A percentile compares a stretch with the other conserved stretches of the same genome.
phyloP scores from a whole-genome alignment of 2,113 vertebrate species.

The Anthoscopus minutus region DNA sequence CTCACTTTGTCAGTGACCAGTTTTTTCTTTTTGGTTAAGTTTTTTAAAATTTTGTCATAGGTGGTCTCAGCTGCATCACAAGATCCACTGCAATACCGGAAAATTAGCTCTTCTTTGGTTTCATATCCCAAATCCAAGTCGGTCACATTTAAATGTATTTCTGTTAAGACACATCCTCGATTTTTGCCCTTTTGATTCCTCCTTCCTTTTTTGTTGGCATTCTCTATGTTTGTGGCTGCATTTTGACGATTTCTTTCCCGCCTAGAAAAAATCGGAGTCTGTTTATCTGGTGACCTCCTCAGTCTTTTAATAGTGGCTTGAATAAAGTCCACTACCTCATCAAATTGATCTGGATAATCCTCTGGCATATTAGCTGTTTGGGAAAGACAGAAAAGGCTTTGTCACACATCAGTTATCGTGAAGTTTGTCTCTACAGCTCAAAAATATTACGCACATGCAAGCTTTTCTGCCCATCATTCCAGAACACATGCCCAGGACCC shows the following conservation, averaged over 20 bases:
- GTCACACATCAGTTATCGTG: not conserved
- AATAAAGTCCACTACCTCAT: conserved; percentile 96
- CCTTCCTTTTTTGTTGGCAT: conserved; percentile 68
- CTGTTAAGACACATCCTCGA: conserved; percentile 87
- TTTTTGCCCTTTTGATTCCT: conserved; percentile 73
- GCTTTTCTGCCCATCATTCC: not conserved
- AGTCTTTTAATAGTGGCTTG: conserved; percentile 90
- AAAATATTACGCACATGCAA: not conserved
- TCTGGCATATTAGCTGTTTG: conserved; percentile 82
- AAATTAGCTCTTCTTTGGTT: conserved; percentile 97
- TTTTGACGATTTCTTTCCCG: conserved; percentile 79
- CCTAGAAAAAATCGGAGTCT: conserved; percentile 64
- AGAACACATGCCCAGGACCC: accelerated
- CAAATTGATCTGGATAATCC: conserved; percentile 87
- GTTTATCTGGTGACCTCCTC: conserved; percentile 81
- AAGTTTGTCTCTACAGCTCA: not conserved
- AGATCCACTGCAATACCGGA: conserved; percentile 94
- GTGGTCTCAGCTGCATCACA: conserved; percentile 89
- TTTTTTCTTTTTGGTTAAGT: conserved; percentile 92
- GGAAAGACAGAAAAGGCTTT: conserved; percentile 50
- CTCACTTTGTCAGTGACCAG: conserved; percentile 87
- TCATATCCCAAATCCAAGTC: conserved; percentile 94
- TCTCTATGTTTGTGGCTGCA: conserved; percentile 67
- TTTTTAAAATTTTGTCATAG: conserved; percentile 97
- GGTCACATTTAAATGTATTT: conserved; percentile 94